Percentiles rank a stretch among this genome's conserved stretches.
phyloP scores from a whole-genome alignment of 2,888 invertebrate species.

The Clivina fossor region DNA sequence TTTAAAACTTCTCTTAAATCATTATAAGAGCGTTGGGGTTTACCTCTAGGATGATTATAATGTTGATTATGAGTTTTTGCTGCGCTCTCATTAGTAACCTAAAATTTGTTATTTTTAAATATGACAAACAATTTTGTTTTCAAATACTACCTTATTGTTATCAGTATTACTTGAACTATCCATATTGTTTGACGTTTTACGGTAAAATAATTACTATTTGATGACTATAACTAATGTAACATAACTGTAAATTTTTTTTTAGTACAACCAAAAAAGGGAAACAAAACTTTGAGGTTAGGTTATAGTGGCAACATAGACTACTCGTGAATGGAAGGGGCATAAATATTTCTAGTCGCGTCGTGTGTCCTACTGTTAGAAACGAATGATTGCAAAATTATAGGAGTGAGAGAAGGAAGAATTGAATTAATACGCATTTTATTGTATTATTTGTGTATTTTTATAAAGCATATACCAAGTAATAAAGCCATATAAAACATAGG shows the following conservation, averaged over 20 bases:
- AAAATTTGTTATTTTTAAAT: not conserved
- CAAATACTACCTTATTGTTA: slow-evolving; percentile 1
- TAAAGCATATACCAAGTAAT: slow-evolving; percentile 36
- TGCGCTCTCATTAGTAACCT: not conserved
- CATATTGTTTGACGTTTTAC: not conserved
- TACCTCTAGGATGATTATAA: not conserved
- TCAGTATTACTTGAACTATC: not conserved
- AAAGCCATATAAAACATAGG: slow-evolving; percentile 35
- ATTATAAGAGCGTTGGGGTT: slow-evolving; percentile 2
- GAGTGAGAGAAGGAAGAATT: slow-evolving; percentile 5
- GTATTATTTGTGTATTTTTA: slow-evolving; percentile 34
- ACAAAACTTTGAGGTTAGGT: slow-evolving; percentile 27
- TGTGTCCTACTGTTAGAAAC: not conserved
- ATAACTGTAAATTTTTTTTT: slow-evolving; percentile 17
- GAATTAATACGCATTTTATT: slow-evolving; percentile 13
- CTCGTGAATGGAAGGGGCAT: slow-evolving; percentile 6
- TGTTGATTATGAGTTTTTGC: slow-evolving; percentile 1
- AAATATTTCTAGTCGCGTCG: not conserved
- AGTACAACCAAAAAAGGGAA: slow-evolving; percentile 18
- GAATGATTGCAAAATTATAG: too few species aligned
- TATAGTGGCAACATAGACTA: not conserved
- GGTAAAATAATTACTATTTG: not conserved
- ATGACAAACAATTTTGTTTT: not conserved
- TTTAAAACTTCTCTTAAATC: slow-evolving; percentile 25
- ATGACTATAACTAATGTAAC: slow-evolving; percentile 2